Percentiles rank a stretch among this genome's conserved stretches.
Conservation (phyloP, 1,140 invertebrate genomes). For the Platyscapa corneri region DNA sequence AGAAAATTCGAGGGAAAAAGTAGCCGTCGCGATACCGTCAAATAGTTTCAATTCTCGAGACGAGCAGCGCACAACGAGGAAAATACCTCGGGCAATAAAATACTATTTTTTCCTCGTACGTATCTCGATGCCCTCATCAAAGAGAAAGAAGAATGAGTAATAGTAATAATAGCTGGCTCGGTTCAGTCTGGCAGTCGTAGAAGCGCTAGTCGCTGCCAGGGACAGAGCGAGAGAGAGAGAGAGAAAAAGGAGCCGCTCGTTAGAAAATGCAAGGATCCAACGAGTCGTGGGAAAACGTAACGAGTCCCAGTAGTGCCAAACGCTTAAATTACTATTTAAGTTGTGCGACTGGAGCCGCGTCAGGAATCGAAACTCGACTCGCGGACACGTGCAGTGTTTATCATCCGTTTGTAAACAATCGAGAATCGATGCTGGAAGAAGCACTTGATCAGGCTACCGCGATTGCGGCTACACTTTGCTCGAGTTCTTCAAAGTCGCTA, state of each 20-base stretch:
- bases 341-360: background rate
- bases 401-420: background rate
- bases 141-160: background rate
- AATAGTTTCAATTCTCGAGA: no score
- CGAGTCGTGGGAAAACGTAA: constrained; percentile 59
- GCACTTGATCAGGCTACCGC: no score
- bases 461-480: no score
- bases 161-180: background rate
- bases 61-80: no score
- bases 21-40: no score
- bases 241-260: constrained; percentile 51
- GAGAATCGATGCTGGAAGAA: no score
- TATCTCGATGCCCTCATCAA: background rate
- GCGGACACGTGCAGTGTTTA: constrained; percentile 47
- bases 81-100: background rate
- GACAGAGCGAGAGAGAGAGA: background rate
- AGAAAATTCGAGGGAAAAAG: no score
- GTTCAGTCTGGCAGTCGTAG: background rate
- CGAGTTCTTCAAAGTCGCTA: no score
- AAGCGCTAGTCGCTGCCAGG: background rate
- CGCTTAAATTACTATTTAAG: constrained; percentile 19
- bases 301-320: background rate
- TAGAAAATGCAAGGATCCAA: constrained; percentile 56
- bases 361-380: background rate
- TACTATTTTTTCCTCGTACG: background rate